Base-by-base conservation (phyloP, 1,140 invertebrate genomes). In the Drepana arcuata region DNA sequence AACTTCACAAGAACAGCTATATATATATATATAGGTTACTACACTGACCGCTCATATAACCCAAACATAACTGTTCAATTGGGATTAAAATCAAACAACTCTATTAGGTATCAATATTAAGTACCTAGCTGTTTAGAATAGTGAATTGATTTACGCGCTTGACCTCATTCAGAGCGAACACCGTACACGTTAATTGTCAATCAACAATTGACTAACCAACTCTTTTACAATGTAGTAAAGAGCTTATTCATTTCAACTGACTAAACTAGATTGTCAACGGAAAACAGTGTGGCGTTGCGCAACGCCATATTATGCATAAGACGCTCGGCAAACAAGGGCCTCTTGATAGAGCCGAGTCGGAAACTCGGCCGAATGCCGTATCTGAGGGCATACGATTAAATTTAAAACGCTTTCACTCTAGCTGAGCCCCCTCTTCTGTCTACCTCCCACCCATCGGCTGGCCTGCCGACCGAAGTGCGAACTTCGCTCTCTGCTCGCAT, bases 401-500 rank as follows among this genome's bases (percentile, higher is more conserved):
- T 67, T 70, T 64, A 60, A 70, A 71, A 74, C 68, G 72, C 70
- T 80, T 80, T 80, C 75, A 74, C 72, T 68, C 50, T 33, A n/a
- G 28, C 41, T 33, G 16, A 33, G 23, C 16, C 39, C 39, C 46
- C 45, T 49, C 36, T 49, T 31, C 33, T 13, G 9, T 28, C 24
- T 16, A 7, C 10, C 24, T 39, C 35, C 46, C 49, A 32, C 23
- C 37, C 26, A 34, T 28, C 21, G 34, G 40, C 30, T 39, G 28
- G 36, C 42, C 33, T 41, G 25, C 33, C 37, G 5, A 27, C 32
- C 29, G 28, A 42, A 25, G 32, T 41, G 41, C 33, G 24, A 48
- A 55, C 2, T n/a, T n/a, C n/a, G n/a, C n/a, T n/a, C n/a, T n/a
- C n/a, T n/a, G n/a, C n/a, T n/a, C n/a, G n/a, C n/a, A n/a, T n/a